Evolutionary conservation across 2,113 vertebrate species (phyloP).

Genomic region (Otus sunia): DNA sequence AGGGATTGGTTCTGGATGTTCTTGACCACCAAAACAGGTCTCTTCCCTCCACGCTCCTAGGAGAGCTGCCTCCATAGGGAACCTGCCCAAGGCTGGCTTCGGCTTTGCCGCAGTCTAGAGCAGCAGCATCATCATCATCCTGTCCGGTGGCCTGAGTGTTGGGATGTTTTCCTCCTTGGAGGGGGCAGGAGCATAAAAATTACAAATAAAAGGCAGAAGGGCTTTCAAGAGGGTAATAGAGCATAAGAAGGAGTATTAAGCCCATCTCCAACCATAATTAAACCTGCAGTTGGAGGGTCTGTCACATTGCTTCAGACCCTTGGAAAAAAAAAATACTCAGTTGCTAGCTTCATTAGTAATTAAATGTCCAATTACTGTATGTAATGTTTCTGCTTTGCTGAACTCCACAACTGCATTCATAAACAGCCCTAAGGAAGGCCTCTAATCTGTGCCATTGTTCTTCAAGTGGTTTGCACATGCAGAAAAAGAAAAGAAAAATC

Average conservation of each 20-base stretch:
- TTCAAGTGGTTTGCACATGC: constrained; percentile 78
- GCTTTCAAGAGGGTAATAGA: constrained; percentile 51
- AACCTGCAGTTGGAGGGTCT: constrained; percentile 66
- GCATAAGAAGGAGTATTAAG: constrained; percentile 49
- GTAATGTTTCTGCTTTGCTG: constrained; percentile 76
- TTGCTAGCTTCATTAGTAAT: constrained; percentile 74
- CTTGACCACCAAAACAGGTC: not conserved
- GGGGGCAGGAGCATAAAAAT: constrained; percentile 22
- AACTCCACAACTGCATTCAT: constrained; percentile 77
- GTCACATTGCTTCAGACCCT: constrained; percentile 69
- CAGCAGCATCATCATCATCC: not conserved
- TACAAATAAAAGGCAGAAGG: constrained; percentile 50
- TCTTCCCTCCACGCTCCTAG: not conserved
- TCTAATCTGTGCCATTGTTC: constrained; percentile 82
- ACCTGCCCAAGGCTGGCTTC: not conserved
- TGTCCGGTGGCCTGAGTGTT: not conserved
- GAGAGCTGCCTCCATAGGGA: not conserved
- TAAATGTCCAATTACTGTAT: constrained; percentile 78
- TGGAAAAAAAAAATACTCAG: constrained; percentile 46
- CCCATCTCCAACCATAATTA: constrained; percentile 61
- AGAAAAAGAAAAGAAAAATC: constrained; percentile 77
- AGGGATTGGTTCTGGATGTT: not conserved
- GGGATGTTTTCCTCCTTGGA: not conserved
- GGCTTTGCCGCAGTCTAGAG: not conserved
- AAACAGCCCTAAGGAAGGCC: constrained; percentile 75